Evolutionary conservation across 2,888 invertebrate species (phyloP).

Genomic region (Shargacucullia verbasci): DNA sequence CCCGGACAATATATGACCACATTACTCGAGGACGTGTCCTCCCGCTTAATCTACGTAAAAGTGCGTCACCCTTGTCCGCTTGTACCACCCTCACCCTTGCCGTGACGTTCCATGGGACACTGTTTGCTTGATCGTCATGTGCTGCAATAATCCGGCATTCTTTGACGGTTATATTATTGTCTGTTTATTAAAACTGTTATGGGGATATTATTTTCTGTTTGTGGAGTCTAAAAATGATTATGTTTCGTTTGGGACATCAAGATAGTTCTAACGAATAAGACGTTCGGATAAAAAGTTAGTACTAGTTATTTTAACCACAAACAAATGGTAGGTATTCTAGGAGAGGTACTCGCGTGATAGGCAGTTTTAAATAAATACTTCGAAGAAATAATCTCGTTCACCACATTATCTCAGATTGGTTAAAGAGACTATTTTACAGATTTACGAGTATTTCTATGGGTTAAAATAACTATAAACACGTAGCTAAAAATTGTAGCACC

Average conservation of each 20-base stretch:
- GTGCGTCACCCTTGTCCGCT: constrained; percentile 84
- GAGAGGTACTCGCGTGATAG: no score
- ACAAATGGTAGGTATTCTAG: no score
- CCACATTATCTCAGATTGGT: no score
- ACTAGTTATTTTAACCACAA: no score
- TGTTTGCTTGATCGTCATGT: constrained; percentile 56
- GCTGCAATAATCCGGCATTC: constrained; percentile 54
- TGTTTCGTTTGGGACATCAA: neutral
- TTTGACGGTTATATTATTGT: constrained; percentile 39
- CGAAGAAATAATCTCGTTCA: no score
- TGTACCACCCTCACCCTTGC: constrained; percentile 69
- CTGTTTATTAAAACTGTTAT: constrained; percentile 49
- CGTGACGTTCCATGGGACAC: constrained; percentile 47
- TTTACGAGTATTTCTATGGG: no score
- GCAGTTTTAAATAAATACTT: no score
- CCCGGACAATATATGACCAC: constrained; percentile 86
- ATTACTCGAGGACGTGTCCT: constrained; percentile 87
- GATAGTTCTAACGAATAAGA: no score
- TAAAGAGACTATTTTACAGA: no score
- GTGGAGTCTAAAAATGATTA: neutral
- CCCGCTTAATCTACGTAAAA: constrained; percentile 84
- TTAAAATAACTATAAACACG: no score
- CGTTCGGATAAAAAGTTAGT: no score
- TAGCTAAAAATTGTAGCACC: constrained; percentile 25
- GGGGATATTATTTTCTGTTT: constrained; percentile 7